Conservation (phyloP, 1,140 invertebrate genomes). For the Drosophila lini region DNA sequence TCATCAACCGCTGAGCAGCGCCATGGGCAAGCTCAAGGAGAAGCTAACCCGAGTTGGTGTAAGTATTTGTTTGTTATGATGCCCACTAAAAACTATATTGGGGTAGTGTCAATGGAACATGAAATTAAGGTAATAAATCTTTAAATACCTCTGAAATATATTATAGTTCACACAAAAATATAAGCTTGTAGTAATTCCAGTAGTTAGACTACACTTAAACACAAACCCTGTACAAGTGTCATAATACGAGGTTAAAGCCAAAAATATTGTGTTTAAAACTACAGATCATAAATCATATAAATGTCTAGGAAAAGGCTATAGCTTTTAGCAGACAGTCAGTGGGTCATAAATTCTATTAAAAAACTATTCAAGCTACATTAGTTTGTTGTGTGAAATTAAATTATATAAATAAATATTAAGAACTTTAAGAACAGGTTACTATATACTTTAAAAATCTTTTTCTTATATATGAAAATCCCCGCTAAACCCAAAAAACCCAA, state of each 20-base stretch:
- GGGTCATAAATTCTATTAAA: not conserved
- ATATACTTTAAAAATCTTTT: not conserved
- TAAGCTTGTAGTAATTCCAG: not conserved
- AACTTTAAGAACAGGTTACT: not conserved
- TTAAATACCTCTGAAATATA: too few species aligned
- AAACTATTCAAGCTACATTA: not conserved
- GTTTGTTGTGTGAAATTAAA: not conserved
- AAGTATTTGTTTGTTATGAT: slow-evolving; percentile 46
- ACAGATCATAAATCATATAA: not conserved
- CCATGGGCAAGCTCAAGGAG: slow-evolving; percentile 83
- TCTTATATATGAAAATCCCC: not conserved
- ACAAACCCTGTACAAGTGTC: not conserved
- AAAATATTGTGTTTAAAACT: not conserved
- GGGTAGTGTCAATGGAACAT: slow-evolving; percentile 6
- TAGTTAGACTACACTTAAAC: not conserved
- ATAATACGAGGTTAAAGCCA: not conserved
- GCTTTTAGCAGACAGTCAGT: too few species aligned
- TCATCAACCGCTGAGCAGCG: slow-evolving; percentile 78
- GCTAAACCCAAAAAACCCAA: not conserved
- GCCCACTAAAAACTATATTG: slow-evolving; percentile 12
- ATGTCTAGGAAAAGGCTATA: not conserved
- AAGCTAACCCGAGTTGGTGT: slow-evolving; percentile 76
- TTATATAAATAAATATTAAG: not conserved
- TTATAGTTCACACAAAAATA: not conserved
- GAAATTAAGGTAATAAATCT: too few species aligned